Base-by-base conservation (phyloP, 2,888 invertebrate species). In the Epinotia demarniana region DNA sequence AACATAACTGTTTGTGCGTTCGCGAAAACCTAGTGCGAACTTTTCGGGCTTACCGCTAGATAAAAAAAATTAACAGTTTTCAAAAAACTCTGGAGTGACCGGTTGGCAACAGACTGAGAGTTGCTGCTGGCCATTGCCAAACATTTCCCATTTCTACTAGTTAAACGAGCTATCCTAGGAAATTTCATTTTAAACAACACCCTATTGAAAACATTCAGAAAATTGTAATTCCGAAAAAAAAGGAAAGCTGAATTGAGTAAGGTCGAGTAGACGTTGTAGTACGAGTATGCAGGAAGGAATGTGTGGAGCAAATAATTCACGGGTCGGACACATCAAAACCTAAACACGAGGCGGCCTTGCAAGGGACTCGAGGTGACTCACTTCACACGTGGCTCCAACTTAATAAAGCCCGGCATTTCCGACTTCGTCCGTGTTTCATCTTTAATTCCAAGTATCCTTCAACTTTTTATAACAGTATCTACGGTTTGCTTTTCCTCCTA, bases 381-480 rank as follows among this genome's bases (percentile, higher is more conserved):
- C 19, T 16, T 12, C 57, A 43, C 43, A 46, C 58, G 58, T 46
- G 18, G 23, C 58, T 68, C 58, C 43, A 58, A 58, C 58, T 58
- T 68, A 68, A 58, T 58, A 60, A 69, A 69, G 27, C 46, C 39
- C 69, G 58, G 58, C 46, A 69, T 69, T 60, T 69, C 69, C 69
- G 58, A 69, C n/a, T 60, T 60, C 69, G 58, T 46, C n/a, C 58
- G 12, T 58, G 60, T 27, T 69, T 69, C 60, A 69, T 69, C 69
- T 60, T 23, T 16, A 46, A 23, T 69, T 69, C 69, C n/a, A 6
- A 43, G 69, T 60, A 69, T 69, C 23, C 58, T 6, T 46, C 16
- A 58, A 16, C 57, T 69, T 69, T 69, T 58, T 43, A 60, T 19
- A 58, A 69, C 13, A 13, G 6, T 27, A 16, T 2, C 55, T 4